Evolutionary conservation across 2,888 invertebrate species (phyloP).

Genomic region (Aelia acuminata): DNA sequence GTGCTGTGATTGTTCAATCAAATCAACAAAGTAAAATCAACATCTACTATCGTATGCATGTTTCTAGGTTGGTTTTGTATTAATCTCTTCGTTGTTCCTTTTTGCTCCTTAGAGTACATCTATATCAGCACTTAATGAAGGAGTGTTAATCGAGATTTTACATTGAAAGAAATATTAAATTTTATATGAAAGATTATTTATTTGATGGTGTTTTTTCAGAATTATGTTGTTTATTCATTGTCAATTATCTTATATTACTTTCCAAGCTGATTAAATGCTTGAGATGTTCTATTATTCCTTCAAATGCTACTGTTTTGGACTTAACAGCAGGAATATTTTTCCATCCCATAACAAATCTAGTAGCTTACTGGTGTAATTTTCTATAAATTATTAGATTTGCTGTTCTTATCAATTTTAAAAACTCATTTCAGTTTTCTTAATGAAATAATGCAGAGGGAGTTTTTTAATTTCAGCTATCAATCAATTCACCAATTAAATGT

Average conservation of each 20-base stretch:
- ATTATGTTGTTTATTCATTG: neutral
- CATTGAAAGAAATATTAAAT: too few relatives aligned
- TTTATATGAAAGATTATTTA: neutral
- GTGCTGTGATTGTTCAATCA: neutral
- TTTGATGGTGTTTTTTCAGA: neutral
- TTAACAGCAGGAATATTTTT: too few relatives aligned
- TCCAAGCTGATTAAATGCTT: neutral
- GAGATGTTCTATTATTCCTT: too few relatives aligned
- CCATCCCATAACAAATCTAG: too few relatives aligned
- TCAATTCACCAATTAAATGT: too few relatives aligned
- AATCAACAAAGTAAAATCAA: neutral
- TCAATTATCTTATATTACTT: neutral
- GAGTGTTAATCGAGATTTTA: neutral
- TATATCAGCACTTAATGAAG: neutral
- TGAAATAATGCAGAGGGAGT: neutral
- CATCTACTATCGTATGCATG: neutral
- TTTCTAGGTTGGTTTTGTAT: neutral
- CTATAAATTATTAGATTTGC: neutral
- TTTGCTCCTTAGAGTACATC: neutral
- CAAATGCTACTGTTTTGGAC: too few relatives aligned
- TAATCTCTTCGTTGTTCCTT: neutral
- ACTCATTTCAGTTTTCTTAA: neutral
- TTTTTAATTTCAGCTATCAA: too few relatives aligned
- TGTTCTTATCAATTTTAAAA: neutral
- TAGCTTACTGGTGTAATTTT: neutral